phyloP scores from a whole-genome alignment of 2,797 vertebrate genomes.

The Propithecus deckenii region DNA sequence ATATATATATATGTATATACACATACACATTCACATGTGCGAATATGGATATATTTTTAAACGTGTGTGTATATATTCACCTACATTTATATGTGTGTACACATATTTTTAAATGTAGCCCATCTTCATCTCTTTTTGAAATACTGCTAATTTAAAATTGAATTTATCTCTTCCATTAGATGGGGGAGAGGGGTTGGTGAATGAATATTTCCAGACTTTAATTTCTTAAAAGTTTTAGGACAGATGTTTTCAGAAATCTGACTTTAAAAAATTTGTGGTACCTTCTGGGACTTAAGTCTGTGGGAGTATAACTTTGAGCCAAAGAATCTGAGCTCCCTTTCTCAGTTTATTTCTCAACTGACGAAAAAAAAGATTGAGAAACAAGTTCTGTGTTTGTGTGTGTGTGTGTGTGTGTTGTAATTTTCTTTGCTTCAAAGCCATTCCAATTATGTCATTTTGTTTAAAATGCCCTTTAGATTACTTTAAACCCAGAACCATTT shows the following conservation, averaged over 20 bases:
- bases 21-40: no score
- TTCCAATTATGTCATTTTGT: conserved; percentile 1
- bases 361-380: neutral
- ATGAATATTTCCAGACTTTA: neutral
- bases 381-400: fast-evolving
- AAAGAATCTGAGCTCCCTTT: neutral
- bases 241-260: neutral
- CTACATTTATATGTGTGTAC: neutral
- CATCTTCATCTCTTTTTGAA: neutral
- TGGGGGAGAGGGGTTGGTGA: fast-evolving
- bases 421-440: neutral
- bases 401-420: neutral
- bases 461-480: neutral
- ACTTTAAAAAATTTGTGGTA: neutral
- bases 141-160: neutral
- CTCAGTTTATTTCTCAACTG: neutral
- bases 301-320: neutral
- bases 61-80: no score
- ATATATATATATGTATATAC: no score
- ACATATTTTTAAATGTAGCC: neutral
- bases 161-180: neutral
- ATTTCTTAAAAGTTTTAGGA: neutral
- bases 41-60: no score
- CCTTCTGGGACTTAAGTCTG: neutral
- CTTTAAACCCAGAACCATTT: neutral